Base-by-base conservation (phyloP, 2,797 vertebrate species). In the Gila robusta region DNA sequence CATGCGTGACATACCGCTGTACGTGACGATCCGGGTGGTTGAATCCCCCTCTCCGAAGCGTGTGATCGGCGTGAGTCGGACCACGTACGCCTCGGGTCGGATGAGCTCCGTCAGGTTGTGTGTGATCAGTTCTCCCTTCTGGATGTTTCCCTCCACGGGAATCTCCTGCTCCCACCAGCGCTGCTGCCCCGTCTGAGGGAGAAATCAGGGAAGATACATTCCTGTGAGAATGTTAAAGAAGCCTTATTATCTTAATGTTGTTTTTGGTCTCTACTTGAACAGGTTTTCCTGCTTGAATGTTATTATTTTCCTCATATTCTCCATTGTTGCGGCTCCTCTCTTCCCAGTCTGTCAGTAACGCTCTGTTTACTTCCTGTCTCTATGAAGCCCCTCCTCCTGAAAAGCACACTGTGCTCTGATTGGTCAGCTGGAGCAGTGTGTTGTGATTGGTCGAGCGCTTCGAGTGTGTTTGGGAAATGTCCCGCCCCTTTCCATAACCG, bases 101-200 rank as follows among this genome's bases (percentile, higher is more conserved):
- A 98, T 97, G 80, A 99, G 95, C 91, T 99, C 98, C 0, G 97
- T 99, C 81, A 99, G 94, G 92, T 99, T 99, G 94, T 99, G 97
- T 10, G 97, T 98, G 93, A 99, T 98, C 83, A 99, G 91, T 88
- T 99, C 98, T 86, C 98, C 98, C 89, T 97, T 98, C 91, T 97
- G 97, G 90, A 99, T 97, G 11, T 95, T 93, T n/a, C 95, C 95
- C 26, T 98, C 97, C 90, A 98, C 96, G 0, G 98, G 95, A 91
- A 99, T 99, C 88, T 99, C 98, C 89, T 98, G 98, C 86, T 99
- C 98, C 98, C 98, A 99, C 98, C 98, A 99, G 64, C 98, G 97
- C 91, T 97, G 96, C 37, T 97, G 96, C 12, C 98, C 98, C 52
- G 97, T 97, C 98, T 99, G 56, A 9, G 39, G 11, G 54, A 32